phyloP scores from a whole-genome alignment of 2,797 vertebrate species.

The Sciurus vulgaris region DNA sequence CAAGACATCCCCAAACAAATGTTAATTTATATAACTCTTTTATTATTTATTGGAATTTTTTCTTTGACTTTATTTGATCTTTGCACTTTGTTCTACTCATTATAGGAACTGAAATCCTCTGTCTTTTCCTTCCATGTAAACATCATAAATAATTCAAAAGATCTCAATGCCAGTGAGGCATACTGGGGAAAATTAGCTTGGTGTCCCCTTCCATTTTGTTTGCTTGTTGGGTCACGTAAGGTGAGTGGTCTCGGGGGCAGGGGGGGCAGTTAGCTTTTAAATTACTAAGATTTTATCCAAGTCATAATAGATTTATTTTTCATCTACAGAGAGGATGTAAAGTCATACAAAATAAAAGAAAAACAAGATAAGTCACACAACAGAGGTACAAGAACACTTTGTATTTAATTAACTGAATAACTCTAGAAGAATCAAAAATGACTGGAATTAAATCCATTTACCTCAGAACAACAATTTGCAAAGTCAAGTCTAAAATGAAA shows the following conservation, averaged over 20 bases:
- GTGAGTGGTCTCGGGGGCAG: not conserved
- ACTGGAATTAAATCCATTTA: not conserved
- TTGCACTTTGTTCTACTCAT: slow-evolving; percentile 83
- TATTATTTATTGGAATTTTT: slow-evolving; percentile 82
- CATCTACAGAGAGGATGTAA: not conserved
- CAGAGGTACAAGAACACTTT: not conserved
- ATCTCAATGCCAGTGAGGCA: slow-evolving; percentile 50
- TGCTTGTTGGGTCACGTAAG: slow-evolving; percentile 33
- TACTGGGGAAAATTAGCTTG: slow-evolving; percentile 43
- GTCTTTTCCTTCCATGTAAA: slow-evolving; percentile 80
- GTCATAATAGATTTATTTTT: not conserved
- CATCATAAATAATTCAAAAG: slow-evolving; percentile 81
- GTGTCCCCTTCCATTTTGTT: slow-evolving; percentile 56
- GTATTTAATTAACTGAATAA: not conserved
- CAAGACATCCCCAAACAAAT: slow-evolving; percentile 67
- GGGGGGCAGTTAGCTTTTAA: slow-evolving; percentile 6
- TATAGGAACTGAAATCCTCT: slow-evolving; percentile 74
- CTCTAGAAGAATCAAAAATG: not conserved
- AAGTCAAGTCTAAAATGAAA: not conserved
- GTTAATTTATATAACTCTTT: slow-evolving; percentile 80
- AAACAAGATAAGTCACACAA: not conserved
- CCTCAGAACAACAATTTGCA: not conserved
- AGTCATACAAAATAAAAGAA: not conserved
- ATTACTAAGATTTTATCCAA: not conserved
- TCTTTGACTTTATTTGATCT: slow-evolving; percentile 83